Evolutionary conservation across 2,113 vertebrate species (phyloP).

Genomic region (Heliornis fulica): DNA sequence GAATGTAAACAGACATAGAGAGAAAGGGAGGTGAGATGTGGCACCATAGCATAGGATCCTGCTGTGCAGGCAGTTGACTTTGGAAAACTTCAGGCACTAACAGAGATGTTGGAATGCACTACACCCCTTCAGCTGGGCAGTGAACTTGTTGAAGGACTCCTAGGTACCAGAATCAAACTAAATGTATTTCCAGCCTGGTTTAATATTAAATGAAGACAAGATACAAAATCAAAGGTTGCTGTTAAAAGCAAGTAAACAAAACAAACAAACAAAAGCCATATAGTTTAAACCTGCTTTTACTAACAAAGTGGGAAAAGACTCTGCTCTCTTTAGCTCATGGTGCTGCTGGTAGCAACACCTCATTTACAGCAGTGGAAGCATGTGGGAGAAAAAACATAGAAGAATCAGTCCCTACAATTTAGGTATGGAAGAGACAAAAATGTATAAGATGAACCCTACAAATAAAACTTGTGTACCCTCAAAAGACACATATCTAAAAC

Average conservation of each 20-base stretch:
- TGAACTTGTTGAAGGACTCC: not conserved
- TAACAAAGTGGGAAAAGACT: not conserved
- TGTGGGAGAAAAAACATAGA: not conserved
- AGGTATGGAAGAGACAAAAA: not conserved
- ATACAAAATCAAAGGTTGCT: not conserved
- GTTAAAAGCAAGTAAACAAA: not conserved
- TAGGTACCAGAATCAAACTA: not conserved
- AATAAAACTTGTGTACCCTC: not conserved
- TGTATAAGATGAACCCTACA: not conserved
- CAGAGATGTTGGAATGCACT: not conserved
- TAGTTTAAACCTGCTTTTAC: not conserved
- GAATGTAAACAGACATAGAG: not conserved
- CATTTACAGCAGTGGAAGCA: not conserved
- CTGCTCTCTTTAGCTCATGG: not conserved
- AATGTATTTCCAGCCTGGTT: not conserved
- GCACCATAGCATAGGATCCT: not conserved
- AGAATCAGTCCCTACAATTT: not conserved
- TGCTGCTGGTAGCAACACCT: not conserved
- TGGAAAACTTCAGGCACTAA: not conserved
- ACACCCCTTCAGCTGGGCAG: not conserved
- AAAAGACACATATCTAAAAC: not conserved
- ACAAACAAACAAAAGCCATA: not conserved
- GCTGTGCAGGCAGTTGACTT: not conserved
- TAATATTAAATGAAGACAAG: not conserved
- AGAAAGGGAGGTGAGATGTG: not conserved